A percentile compares a stretch with the other conserved stretches of the same genome.
These are phyloP conservation scores for Drosophila ironensis DNA, from an alignment of 1,140 invertebrate species.

Conservation along the genomic window DNA sequence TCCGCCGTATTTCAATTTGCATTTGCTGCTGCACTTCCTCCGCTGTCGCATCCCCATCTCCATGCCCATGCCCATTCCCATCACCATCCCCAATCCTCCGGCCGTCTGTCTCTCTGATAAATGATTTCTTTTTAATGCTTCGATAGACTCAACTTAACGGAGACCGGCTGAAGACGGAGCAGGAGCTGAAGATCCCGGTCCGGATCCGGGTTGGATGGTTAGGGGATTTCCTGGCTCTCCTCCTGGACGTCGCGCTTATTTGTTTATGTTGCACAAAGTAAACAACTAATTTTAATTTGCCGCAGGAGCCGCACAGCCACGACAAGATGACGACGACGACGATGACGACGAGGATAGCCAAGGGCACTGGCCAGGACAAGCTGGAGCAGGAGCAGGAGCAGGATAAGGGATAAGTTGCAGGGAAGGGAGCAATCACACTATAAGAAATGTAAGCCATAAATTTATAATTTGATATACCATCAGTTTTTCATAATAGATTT, in stretches of 20 bases:
- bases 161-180: background rate
- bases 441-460: background rate
- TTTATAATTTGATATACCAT: too few relatives aligned
- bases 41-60: background rate
- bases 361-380: constrained; percentile 13
- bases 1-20: constrained; percentile 28
- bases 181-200: background rate
- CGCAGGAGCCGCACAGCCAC: constrained; percentile 68
- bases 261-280: constrained; percentile 77
- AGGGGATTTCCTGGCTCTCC: background rate
- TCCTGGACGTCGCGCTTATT: constrained; percentile 64
- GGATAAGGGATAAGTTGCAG: constrained; percentile 2
- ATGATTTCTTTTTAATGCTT: constrained; percentile 59
- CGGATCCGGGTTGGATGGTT: constrained; percentile 1
- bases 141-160: constrained; percentile 47
- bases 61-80: background rate
- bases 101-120: constrained; percentile 26
- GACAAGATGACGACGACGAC: constrained; percentile 34
- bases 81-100: background rate
- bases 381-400: background rate
- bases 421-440: constrained; percentile 25
- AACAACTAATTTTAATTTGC: constrained; percentile 80
- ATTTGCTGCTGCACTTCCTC: constrained; percentile 18
- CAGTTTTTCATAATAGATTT: too few relatives aligned
- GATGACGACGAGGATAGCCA: constrained; percentile 24